These are phyloP conservation scores for Parnassius smintheus DNA, from an alignment of 2,888 invertebrate species.

Conservation along the genomic window DNA sequence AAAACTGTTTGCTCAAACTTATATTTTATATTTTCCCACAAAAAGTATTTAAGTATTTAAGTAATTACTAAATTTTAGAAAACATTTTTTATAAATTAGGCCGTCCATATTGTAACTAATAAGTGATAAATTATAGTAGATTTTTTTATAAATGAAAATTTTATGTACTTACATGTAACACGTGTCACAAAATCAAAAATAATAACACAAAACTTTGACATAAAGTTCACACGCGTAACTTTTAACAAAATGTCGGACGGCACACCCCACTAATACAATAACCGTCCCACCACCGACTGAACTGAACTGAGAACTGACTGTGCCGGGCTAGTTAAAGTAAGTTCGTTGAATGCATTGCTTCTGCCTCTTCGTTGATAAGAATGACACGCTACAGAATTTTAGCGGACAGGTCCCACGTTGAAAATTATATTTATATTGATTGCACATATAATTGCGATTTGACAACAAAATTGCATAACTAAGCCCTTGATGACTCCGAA, in stretches of 20 bases:
- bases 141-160: not conserved
- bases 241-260: slow-evolving; percentile 3
- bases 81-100: too few species aligned
- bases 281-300: slow-evolving; percentile 15
- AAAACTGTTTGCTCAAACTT: too few species aligned
- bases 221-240: slow-evolving; percentile 13
- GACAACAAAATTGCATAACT: too few species aligned
- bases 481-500: too few species aligned
- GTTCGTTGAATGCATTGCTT: slow-evolving; percentile 19
- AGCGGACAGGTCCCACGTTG: slow-evolving; percentile 6
- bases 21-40: too few species aligned
- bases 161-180: slow-evolving; percentile 13
- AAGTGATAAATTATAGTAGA: too few species aligned
- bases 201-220: slow-evolving; percentile 10
- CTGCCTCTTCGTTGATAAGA: slow-evolving; percentile 7
- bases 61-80: too few species aligned
- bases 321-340: slow-evolving; percentile 1
- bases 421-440: not conserved
- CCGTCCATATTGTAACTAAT: too few species aligned
- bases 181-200: not conserved
- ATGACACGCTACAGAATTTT: not conserved
- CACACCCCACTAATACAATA: slow-evolving; percentile 8
- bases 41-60: too few species aligned
- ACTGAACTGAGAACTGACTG: not conserved
- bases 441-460: too few species aligned